Percentiles rank a stretch among this genome's conserved stretches.
Conservation (phyloP, 2,113 vertebrate genomes). For the Turnix velox region DNA sequence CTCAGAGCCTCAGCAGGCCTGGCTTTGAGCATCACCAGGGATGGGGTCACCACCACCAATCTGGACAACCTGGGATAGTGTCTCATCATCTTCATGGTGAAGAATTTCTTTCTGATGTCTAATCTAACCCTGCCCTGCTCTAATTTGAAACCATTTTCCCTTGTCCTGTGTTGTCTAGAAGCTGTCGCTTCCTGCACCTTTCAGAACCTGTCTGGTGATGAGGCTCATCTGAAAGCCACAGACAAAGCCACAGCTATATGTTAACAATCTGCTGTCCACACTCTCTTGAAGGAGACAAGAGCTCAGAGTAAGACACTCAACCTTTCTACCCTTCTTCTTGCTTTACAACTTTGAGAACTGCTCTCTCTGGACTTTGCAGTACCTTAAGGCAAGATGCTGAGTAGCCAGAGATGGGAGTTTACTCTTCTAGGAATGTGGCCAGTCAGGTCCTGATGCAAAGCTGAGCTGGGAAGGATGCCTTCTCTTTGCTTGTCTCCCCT, state of each 20-base stretch:
- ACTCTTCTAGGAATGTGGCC: constrained; percentile 18
- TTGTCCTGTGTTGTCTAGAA: neutral
- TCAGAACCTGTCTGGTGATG: neutral
- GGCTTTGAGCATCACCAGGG: neutral
- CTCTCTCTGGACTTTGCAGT: neutral
- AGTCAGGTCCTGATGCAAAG: constrained; percentile 53
- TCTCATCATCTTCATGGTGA: neutral
- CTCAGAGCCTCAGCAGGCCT: neutral
- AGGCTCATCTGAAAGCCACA: neutral
- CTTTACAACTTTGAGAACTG: constrained; percentile 6
- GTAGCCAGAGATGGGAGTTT: constrained; percentile 37
- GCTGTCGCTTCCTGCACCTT: neutral
- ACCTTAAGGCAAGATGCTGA: constrained; percentile 44
- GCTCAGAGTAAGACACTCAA: neutral
- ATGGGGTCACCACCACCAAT: neutral
- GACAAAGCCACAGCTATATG: neutral
- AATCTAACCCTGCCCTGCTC: neutral
- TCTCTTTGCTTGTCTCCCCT: neutral
- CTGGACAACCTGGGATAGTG: neutral
- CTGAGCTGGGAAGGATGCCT: neutral
- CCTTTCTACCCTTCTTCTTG: neutral
- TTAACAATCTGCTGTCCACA: neutral
- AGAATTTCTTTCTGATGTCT: neutral
- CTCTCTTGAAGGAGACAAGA: neutral
- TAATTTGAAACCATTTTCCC: neutral